Evolutionary conservation across 2,888 invertebrate genomes (phyloP), one percentile per base, ranked within the genome.

Genomic region (Philopedon plagiatum): DNA sequence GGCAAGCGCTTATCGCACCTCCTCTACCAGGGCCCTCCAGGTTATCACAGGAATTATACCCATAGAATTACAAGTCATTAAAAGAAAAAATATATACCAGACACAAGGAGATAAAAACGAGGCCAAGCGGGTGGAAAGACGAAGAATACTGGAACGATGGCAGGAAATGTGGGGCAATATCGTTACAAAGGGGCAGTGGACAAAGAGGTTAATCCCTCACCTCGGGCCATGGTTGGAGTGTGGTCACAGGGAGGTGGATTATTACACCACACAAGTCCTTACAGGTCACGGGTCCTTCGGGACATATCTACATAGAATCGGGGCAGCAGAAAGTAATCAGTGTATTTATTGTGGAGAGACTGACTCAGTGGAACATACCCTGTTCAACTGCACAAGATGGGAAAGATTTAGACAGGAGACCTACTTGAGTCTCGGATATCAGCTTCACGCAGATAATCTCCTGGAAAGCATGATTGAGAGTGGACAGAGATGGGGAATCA

Each of bases 1-100:
- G 3, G 37, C 61, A 0, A 18, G 34, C 1, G 69, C 66, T 1
- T 76, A 76, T 39, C 26, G 62, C 18, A 76, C 76, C 8, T 60
- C 66, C 8, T 71, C 73, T 8, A 37, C 66, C 2, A 71, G 63
- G 18, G 71, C 76, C 2, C 56, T 57, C 0, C 61, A 56, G 11
- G 61, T 76, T 8, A n/a, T 75, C 3, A 32, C 73, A n/a, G 67
- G 64, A 0, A 34, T 49, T 1, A 49, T 71, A 3, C 75, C 76
- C 1, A 46, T 76, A 0, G 66, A 70, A 19, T 60, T 76, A 8
- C 15, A 56, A 15, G 23, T 32, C 5, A 7, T 21, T 5, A 26
- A 29, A 18, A 39, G 58, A 18, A 37, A 15, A 37, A 60, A 7
- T 2, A n/a, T n/a, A 21, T 9, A 44, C 9, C 3, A 39, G 61